phyloP scores from a whole-genome alignment of 2,888 invertebrate species.

The Tetramorium bicarinatum region DNA sequence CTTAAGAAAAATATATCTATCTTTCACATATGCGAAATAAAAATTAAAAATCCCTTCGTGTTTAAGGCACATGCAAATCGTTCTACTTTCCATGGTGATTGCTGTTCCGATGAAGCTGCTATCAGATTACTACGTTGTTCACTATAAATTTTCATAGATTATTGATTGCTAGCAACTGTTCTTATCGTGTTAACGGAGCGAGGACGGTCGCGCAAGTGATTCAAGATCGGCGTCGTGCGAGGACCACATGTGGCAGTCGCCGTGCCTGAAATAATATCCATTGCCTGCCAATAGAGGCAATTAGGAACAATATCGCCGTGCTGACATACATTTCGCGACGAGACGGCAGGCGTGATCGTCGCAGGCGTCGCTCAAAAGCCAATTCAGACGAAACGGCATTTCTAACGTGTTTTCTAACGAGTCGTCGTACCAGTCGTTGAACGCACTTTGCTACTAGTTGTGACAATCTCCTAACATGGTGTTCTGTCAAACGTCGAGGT shows the following conservation, averaged over 20 bases:
- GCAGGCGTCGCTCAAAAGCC: constrained; percentile 21
- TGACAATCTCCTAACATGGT: constrained; percentile 17
- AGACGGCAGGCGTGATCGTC: constrained; percentile 50
- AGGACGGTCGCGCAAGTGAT: constrained; percentile 12
- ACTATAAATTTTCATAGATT: constrained; percentile 19
- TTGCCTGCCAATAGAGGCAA: constrained; percentile 72
- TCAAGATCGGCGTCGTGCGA: constrained; percentile 17
- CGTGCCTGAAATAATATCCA: constrained; percentile 68
- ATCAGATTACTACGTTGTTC: constrained; percentile 2
- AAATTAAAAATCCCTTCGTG: background rate
- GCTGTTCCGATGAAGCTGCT: background rate
- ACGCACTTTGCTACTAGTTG: background rate
- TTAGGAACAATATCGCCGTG: constrained; percentile 67
- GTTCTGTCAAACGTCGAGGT: constrained; percentile 1
- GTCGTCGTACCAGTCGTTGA: constrained; percentile 16
- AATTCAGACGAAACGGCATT: constrained; percentile 25
- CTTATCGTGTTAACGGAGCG: constrained; percentile 23
- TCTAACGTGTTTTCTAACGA: constrained; percentile 46
- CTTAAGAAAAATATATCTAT: background rate
- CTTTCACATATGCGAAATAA: background rate
- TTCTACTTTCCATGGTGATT: background rate
- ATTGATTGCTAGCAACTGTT: constrained; percentile 24
- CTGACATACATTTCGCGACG: constrained; percentile 69
- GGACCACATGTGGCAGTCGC: constrained; percentile 34
- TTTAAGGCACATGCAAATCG: background rate